These are phyloP conservation scores for Formica exsecta DNA, from an alignment of 1,140 invertebrate species.

Conservation along the genomic window DNA sequence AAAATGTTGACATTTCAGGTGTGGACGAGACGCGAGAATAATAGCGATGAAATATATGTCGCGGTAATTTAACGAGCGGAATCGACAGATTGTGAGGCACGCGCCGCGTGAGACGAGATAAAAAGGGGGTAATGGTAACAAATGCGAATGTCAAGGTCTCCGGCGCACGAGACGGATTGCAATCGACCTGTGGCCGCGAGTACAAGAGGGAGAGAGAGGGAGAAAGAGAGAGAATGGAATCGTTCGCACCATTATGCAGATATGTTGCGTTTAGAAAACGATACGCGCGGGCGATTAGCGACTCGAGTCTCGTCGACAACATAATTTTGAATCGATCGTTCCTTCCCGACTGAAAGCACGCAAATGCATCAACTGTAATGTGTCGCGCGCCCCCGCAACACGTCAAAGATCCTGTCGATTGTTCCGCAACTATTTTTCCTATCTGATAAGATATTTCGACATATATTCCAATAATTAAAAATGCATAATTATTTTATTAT, in stretches of 20 bases:
- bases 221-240: not conserved
- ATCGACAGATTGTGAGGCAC: conserved; percentile 40
- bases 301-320: conserved; percentile 16
- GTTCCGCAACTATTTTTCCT: not conserved
- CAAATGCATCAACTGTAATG: conserved; percentile 11
- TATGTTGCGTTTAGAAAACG: conserved; percentile 30
- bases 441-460: not conserved
- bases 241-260: conserved; percentile 49
- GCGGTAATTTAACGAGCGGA: conserved; percentile 29
- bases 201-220: not conserved
- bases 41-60: conserved; percentile 22
- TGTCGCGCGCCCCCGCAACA: not conserved
- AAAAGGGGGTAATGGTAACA: conserved; percentile 50
- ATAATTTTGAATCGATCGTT: conserved; percentile 45
- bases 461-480: not conserved
- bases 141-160: conserved; percentile 60
- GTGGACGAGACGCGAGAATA: not conserved
- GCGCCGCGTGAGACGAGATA: conserved; percentile 22
- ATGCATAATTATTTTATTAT: conserved; percentile 1
- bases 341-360: conserved; percentile 17
- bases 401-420: conserved; percentile 6
- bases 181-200: conserved; percentile 22
- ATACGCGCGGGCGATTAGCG: conserved; percentile 22
- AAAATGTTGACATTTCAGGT: not conserved
- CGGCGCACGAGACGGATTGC: conserved; percentile 38